phyloP scores from a whole-genome alignment of 2,888 invertebrate genomes.

The Chloroclystis v-ata region DNA sequence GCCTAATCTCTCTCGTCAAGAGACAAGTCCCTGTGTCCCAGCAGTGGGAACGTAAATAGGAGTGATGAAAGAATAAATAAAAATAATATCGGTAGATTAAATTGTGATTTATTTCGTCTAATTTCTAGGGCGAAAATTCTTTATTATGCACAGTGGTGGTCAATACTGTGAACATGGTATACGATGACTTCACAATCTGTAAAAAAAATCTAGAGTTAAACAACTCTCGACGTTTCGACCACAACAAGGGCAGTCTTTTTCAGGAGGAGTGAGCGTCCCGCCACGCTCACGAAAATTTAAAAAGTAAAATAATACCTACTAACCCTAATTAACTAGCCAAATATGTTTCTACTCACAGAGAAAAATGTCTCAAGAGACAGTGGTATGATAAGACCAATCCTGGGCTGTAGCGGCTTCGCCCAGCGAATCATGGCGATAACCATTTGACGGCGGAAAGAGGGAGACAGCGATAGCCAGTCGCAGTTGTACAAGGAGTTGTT shows the following conservation, averaged over 20 bases:
- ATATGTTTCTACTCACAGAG: constrained; percentile 38
- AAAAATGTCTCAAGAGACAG: constrained; percentile 41
- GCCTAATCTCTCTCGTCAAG: too few species aligned
- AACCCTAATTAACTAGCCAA: too few species aligned
- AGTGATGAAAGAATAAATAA: not conserved
- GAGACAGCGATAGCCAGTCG: constrained; percentile 44
- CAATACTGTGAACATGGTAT: constrained; percentile 39
- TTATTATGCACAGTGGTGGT: constrained; percentile 14
- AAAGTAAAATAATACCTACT: too few species aligned
- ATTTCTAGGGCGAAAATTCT: too few species aligned
- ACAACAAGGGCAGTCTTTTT: too few species aligned
- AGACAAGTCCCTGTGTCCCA: too few species aligned
- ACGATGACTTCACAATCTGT: constrained; percentile 39
- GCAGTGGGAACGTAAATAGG: too few species aligned
- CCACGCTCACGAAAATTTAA: too few species aligned
- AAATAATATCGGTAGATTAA: not conserved
- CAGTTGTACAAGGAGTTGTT: constrained; percentile 37
- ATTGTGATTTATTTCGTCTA: constrained; percentile 3
- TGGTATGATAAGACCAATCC: constrained; percentile 34
- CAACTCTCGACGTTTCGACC: too few species aligned
- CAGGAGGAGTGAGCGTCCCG: too few species aligned
- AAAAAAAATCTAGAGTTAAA: too few species aligned
- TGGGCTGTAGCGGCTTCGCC: constrained; percentile 35
- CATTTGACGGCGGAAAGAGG: constrained; percentile 38
- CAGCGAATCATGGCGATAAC: constrained; percentile 46